A percentile compares a stretch with the other conserved stretches of the same genome.
Evolutionary conservation across 2,113 vertebrate species (phyloP).

Genomic region (Indri indri): DNA sequence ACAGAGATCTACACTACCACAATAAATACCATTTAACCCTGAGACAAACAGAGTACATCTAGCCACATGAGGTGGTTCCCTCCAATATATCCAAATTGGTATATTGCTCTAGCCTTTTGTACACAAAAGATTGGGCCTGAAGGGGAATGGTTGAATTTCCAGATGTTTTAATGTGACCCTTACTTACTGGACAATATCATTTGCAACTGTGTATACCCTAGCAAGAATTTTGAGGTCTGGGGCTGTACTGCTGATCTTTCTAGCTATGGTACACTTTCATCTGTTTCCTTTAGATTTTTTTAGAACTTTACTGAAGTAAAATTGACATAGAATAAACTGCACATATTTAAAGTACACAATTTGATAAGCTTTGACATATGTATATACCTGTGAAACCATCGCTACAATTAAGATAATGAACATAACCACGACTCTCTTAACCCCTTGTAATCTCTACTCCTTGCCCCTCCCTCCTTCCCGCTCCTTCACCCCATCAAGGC

Average conservation of each 20-base stretch:
- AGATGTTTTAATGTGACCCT: neutral
- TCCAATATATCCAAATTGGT: neutral
- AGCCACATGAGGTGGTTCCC: neutral
- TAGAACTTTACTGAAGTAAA: neutral
- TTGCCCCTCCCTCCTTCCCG: neutral
- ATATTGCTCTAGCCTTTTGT: neutral
- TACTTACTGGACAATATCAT: neutral
- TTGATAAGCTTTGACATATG: neutral
- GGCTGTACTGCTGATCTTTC: neutral
- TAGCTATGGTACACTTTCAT: neutral
- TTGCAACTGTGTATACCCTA: neutral
- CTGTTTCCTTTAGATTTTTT: neutral
- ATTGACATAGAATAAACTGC: neutral
- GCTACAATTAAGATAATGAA: neutral
- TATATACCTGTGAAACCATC: neutral
- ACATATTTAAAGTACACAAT: neutral
- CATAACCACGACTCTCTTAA: neutral
- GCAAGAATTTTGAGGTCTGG: neutral
- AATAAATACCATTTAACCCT: neutral
- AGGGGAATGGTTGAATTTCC: neutral
- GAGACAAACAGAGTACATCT: neutral
- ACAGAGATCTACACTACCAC: neutral
- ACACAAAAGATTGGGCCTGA: neutral
- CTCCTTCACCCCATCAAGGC: neutral
- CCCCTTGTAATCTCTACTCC: neutral